phyloP scores from a whole-genome alignment of 2,888 invertebrate species.

The Dyspetes luteomarginatus region DNA sequence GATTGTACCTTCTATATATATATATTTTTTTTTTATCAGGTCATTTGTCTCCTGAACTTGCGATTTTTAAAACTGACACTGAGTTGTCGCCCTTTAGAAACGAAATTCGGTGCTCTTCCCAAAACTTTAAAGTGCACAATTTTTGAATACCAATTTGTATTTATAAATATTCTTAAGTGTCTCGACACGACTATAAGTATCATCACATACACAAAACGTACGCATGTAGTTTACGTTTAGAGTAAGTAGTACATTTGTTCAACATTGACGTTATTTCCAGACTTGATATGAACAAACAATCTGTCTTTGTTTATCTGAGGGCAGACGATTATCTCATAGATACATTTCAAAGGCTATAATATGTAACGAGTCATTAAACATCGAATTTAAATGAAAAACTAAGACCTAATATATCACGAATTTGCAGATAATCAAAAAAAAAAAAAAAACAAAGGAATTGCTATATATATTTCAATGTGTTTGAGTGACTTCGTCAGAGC shows the following conservation, averaged over 20 bases:
- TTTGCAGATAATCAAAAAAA: conserved; percentile 63
- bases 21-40: conserved; percentile 4
- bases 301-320: conserved; percentile 19
- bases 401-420: conserved; percentile 58
- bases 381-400: conserved; percentile 60
- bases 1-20: conserved; percentile 13
- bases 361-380: conserved; percentile 60
- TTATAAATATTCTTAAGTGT: conserved; percentile 6
- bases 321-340: conserved; percentile 45
- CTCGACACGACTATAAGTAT: conserved; percentile 34
- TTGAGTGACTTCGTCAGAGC: conserved; percentile 59
- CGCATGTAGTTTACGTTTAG: conserved; percentile 46
- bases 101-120: conserved; percentile 64
- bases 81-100: conserved; percentile 18
- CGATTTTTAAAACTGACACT: neutral
- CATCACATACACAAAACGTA: conserved; percentile 20
- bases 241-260: conserved; percentile 64
- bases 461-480: conserved; percentile 56
- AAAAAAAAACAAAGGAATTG: conserved; percentile 44
- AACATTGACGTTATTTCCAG: conserved; percentile 46
- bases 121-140: conserved; percentile 58
- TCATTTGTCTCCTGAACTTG: neutral
- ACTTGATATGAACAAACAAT: conserved; percentile 34
- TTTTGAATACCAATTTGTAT: conserved; percentile 29
- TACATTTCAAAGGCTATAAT: conserved; percentile 57